phyloP scores from a whole-genome alignment of 35 echinoderm and acorn worm species.

The Ophiothrix spiculata region DNA sequence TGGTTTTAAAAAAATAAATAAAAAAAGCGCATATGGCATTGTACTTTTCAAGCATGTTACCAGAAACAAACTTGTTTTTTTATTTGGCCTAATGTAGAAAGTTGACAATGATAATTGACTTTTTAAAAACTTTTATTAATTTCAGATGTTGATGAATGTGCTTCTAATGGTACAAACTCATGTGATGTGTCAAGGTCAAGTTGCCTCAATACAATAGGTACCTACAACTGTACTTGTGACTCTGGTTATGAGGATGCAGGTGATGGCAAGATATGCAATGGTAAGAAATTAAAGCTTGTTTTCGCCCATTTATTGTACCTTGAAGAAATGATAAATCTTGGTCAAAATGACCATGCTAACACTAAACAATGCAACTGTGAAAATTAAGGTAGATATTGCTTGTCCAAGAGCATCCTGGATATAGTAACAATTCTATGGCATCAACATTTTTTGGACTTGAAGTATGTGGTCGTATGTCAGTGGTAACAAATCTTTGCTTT shows the following conservation, averaged over 20 bases:
- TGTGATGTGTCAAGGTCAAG: constrained; percentile 19
- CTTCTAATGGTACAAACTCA: constrained; percentile 2
- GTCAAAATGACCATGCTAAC: background rate
- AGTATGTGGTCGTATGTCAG: too few species aligned
- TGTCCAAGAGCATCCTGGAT: background rate
- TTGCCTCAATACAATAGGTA: constrained; percentile 23
- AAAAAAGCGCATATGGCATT: too few species aligned
- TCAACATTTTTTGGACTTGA: too few species aligned
- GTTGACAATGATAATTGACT: background rate
- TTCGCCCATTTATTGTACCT: background rate
- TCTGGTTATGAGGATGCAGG: constrained; percentile 41
- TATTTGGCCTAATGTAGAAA: too few species aligned
- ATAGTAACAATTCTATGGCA: background rate
- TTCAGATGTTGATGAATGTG: constrained; percentile 57
- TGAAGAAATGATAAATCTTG: background rate
- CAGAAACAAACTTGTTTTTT: too few species aligned
- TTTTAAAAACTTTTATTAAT: too few species aligned
- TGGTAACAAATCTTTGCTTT: too few species aligned
- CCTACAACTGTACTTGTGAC: constrained; percentile 30
- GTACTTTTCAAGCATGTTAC: too few species aligned
- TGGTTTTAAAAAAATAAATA: too few species aligned
- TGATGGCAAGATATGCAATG: background rate
- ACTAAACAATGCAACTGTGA: background rate
- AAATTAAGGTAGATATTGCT: background rate
- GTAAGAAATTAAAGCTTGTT: too few species aligned